Percentiles rank a stretch among this genome's conserved stretches.
phyloP scores from a whole-genome alignment of 2,797 vertebrate genomes.

The Varecia variegata region DNA sequence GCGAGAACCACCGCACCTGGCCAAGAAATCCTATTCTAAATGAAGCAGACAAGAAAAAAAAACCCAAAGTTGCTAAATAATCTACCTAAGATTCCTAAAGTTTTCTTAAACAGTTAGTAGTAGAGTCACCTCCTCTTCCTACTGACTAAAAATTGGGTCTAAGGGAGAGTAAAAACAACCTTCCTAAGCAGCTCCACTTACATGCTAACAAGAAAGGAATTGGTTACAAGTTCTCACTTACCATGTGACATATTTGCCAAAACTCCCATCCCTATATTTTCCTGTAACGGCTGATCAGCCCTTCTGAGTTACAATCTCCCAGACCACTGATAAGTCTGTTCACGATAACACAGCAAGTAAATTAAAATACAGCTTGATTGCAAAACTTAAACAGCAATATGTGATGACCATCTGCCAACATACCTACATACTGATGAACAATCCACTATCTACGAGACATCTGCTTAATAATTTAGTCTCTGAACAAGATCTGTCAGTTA shows the following conservation, averaged over 20 bases:
- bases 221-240: constrained; percentile 57
- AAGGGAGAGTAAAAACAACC: constrained; percentile 12
- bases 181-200: constrained; percentile 40
- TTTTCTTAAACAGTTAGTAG: constrained; percentile 14
- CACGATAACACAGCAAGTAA: constrained; percentile 19
- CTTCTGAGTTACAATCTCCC: constrained; percentile 10
- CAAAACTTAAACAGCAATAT: constrained; percentile 15
- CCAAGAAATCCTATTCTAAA: neutral
- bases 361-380: neutral
- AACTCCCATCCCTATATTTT: constrained; percentile 1
- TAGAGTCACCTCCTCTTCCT: neutral
- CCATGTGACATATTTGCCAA: neutral
- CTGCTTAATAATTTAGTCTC: constrained; percentile 9
- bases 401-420: neutral
- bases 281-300: neutral
- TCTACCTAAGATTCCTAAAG: neutral
- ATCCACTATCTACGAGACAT: neutral
- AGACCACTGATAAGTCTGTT: neutral
- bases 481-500: neutral
- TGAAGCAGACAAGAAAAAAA: neutral
- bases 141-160: neutral
- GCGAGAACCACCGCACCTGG: too few relatives aligned
- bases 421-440: neutral
- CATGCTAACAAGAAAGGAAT: constrained; percentile 42
- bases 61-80: neutral